Evolutionary conservation across 1,140 invertebrate species (phyloP), one percentile per base, ranked within the genome.

Genomic region (Leptestheria dahalacensis): DNA sequence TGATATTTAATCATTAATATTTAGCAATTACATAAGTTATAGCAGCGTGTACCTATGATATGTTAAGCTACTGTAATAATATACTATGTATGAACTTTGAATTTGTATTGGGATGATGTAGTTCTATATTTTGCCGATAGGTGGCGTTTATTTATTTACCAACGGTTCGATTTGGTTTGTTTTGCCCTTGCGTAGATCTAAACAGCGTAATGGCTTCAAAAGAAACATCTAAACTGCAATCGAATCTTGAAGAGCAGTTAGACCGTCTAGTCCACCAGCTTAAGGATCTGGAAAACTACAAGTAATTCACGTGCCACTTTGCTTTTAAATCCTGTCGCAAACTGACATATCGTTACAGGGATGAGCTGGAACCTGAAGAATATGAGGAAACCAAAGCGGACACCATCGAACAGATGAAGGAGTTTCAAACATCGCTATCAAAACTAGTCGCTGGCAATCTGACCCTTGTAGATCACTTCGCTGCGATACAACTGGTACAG

Each of bases 371-470:
- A 11, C 64, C 67, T 11, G 74, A 76, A 47, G 84, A 84, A 69
- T 88, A 86, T 72, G 76, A 82, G 62, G 83, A 86, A 69, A 79
- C 78, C 18, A 83, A 81, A 69, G 71, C 78, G 64, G 84, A 86
- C 61, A 88, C 84, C 0, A 72, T 85, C 64, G 84, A 87, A 61
- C 85, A 88, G 67, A 68, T 88, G 20, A 78, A 79, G 66, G 84
- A 88, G 70, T 81, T 88, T 61, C 82, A 83, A 67, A 74, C 78
- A 33, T 83, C 80, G 52, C 69, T 88, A 23, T 74, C 75, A 52
- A 80, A 82, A 70, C 75, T 88, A 65, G 75, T 74, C 61, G 75
- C 77, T 60, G 86, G 85, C 25, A 76, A 86, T 69, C 76, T 86
- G 56, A 84, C 83, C 46, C 66, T 88, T 48, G 74, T 86, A 12